Base-by-base conservation (phyloP, 2,888 invertebrate species). In the Mythimna impura region DNA sequence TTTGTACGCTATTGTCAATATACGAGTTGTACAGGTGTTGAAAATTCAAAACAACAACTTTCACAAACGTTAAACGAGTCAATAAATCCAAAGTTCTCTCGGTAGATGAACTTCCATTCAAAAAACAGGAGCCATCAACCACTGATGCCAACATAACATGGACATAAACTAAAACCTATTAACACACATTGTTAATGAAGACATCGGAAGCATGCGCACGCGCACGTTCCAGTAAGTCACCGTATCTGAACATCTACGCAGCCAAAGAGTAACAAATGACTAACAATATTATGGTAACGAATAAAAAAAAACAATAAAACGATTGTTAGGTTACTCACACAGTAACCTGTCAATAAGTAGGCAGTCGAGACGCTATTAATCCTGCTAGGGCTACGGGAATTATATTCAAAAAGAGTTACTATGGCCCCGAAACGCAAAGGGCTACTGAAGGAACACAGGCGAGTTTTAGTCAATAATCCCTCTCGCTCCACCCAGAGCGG, bases 191-290 rank as follows among this genome's bases (percentile, higher is more conserved):
- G 60, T 74, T 78, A 83, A 87, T 85, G 81, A 84, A 87, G 84
- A 73, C 69, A 71, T 82, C 71, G 63, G 63, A 71, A 61, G 43
- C 66, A 64, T 58, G 61, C 63, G 57, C 70, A 64, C 66, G 69
- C 54, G 68, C 75, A 65, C 73, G 73, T 77, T 83, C 73, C 73
- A 66, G 60, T 76, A 80, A 82, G 73, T 68, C 64, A 69, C 81
- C 83, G 69, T 89, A 89, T 89, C 86, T 73, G 81, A 78, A 72
- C 80, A 89, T 88, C 89, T 87, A 83, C 84, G 83, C 71, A 30
- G 50, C 43, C 60, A 61, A 30, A 61, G 60, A 64, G 14, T 64
- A 64, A 68, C 10, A 55, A 69, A 66, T 73, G 66, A 52, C 63
- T 73, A 66, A 69, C 52, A 54, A 64, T 61, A 83, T 60, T 66